Conservation (phyloP, 1,140 invertebrate species). For the Akabosia matsudoensis region DNA sequence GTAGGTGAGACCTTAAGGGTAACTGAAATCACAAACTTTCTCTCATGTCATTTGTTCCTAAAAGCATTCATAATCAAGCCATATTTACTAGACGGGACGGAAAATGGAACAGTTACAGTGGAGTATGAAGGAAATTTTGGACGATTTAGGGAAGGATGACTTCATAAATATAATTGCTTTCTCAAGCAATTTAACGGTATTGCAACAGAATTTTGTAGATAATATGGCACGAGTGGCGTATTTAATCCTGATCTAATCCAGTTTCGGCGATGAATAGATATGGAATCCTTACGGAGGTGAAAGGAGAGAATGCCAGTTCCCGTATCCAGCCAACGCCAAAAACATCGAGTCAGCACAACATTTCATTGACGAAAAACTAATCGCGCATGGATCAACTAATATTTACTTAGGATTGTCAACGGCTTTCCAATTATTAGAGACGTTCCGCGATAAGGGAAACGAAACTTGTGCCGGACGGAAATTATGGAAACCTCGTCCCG, state of each 20-base stretch:
- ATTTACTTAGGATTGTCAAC: not conserved
- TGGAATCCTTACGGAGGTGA: not conserved
- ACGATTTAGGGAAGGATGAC: constrained; percentile 61
- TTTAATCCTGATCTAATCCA: not conserved
- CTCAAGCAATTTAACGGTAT: constrained; percentile 55
- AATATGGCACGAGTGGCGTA: not conserved
- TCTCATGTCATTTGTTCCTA: not conserved
- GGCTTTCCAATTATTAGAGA: not conserved
- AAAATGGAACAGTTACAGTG: constrained; percentile 63
- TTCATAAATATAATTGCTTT: constrained; percentile 66
- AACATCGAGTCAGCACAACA: not conserved
- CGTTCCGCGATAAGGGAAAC: too few species aligned
- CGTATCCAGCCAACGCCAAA: not conserved
- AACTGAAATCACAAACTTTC: not conserved
- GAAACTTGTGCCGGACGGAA: too few species aligned
- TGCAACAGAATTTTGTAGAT: not conserved
- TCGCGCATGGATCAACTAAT: constrained; percentile 3
- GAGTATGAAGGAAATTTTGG: constrained; percentile 64
- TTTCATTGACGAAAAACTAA: not conserved
- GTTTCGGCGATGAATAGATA: not conserved
- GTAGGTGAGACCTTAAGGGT: not conserved
- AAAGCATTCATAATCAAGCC: too few species aligned
- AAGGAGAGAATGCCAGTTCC: not conserved
- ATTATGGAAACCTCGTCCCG: not conserved
- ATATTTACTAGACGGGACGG: constrained; percentile 51